Base-by-base conservation (phyloP, 2,797 vertebrate species). In the Amazona finschi region DNA sequence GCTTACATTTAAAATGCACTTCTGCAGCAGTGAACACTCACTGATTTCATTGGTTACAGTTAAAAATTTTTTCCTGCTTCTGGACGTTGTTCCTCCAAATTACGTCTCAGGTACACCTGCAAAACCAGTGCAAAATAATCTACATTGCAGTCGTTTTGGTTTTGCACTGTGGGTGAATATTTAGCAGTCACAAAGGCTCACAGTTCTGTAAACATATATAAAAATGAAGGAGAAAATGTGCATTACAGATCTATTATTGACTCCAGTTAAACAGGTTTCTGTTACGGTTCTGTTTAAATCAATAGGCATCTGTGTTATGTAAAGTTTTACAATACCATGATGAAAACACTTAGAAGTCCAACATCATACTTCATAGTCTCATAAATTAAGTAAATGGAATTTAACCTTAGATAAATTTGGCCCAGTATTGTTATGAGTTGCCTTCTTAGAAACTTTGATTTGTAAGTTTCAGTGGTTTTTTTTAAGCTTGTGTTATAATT, bases 1-100 rank as follows among this genome's bases (percentile, higher is more conserved):
- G 17, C 15, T n/a, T 87, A 8, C 28, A 41, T 85, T 73, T 87
- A 47, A 87, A 77, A 67, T 65, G n/a, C 4, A 33, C 5, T 16
- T 73, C n/a, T 60, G 5, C 62, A 46, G 20, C 6, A 67, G 20
- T 31, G 8, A 25, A 28, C 0, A 0, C 57, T 61, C 36, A 11
- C 24, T 24, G 24, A 67, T 55, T 58, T 52, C 3, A 27, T 53
- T 61, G 47, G 47, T 67, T 70, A 4, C 10, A 22, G 55, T 43
- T 64, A 33, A 85, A 55, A 82, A 27, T 39, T 43, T 87, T 33
- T 78, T 50, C 30, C 31, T 67, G 16, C 55, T 38, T 80, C 16
- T 72, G 27, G 16, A 38, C 14, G 49, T 82, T 2, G 5, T 81
- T 83, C 49, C 10, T 90, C 38, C 76, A 87, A 61, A 38, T 50